These are phyloP conservation scores for Drosophila greeni DNA, from an alignment of 2,888 invertebrate species.

Conservation along the genomic window DNA sequence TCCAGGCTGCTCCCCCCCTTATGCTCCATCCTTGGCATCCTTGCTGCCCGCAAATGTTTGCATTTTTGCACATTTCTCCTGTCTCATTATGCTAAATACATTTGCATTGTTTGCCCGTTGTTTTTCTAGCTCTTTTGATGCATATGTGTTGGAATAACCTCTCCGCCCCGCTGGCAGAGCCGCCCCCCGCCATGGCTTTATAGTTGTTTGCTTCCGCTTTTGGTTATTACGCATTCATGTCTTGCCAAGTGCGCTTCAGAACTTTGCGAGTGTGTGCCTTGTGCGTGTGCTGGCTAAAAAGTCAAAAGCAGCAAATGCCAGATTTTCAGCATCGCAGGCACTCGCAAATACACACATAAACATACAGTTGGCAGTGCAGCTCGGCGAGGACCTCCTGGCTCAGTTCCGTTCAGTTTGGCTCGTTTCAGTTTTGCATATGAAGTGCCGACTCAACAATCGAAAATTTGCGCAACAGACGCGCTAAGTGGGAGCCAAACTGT, in stretches of 20 bases:
- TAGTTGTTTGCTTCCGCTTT: slow-evolving; percentile 74
- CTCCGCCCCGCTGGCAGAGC: slow-evolving; percentile 10
- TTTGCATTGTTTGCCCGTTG: slow-evolving; percentile 76
- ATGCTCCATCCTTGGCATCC: slow-evolving; percentile 7
- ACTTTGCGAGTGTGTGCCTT: slow-evolving; percentile 50
- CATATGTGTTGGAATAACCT: slow-evolving; percentile 65
- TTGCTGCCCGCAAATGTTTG: slow-evolving; percentile 68
- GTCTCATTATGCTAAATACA: slow-evolving; percentile 77
- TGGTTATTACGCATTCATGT: slow-evolving; percentile 75
- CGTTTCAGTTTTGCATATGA: slow-evolving; percentile 67
- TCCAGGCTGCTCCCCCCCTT: slow-evolving; percentile 12
- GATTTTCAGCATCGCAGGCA: slow-evolving; percentile 63
- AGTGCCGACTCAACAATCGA: slow-evolving; percentile 74
- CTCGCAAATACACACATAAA: slow-evolving; percentile 1
- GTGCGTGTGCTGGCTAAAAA: slow-evolving; percentile 54
- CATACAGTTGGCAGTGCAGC: slow-evolving; percentile 32
- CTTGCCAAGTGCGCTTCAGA: slow-evolving; percentile 74
- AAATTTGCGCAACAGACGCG: slow-evolving; percentile 73
- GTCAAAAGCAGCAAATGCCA: slow-evolving; percentile 73
- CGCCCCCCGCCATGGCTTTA: slow-evolving; percentile 66
- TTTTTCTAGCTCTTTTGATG: slow-evolving; percentile 76
- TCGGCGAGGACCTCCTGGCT: slow-evolving; percentile 13
- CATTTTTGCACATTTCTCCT: slow-evolving; percentile 76
- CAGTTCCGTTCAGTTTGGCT: slow-evolving; percentile 1
- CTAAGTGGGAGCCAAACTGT: slow-evolving; percentile 62